phyloP scores from a whole-genome alignment of 2,113 vertebrate genomes.

The Danionella cerebrum region DNA sequence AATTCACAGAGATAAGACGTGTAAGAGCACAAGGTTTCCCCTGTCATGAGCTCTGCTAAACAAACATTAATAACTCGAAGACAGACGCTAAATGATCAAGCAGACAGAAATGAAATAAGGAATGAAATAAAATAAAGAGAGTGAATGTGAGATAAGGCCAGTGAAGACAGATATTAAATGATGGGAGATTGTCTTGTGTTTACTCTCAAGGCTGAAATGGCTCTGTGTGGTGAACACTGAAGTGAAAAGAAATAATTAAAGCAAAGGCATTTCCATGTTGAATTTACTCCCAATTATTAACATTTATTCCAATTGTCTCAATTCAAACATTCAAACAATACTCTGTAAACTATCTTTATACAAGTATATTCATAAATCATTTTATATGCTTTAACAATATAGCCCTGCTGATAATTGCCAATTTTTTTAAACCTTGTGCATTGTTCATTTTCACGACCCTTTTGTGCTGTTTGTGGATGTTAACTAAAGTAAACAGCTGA shows the following conservation, averaged over 20 bases:
- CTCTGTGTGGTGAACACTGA: not conserved
- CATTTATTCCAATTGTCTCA: too few species aligned
- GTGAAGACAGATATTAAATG: not conserved
- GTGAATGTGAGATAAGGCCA: not conserved
- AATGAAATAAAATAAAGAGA: constrained; percentile 13
- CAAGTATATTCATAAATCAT: too few species aligned
- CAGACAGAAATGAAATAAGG: constrained; percentile 7
- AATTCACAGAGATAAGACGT: not conserved
- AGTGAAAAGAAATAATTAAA: not conserved
- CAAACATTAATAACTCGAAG: constrained; percentile 2
- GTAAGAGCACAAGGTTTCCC: not conserved
- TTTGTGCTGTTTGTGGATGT: too few species aligned
- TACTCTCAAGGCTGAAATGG: not conserved
- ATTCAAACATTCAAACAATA: too few species aligned
- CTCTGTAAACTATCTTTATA: too few species aligned
- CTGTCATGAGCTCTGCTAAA: constrained; percentile 10
- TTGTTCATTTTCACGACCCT: too few species aligned
- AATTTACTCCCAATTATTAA: too few species aligned
- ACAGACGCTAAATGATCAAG: not conserved
- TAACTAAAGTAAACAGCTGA: too few species aligned
- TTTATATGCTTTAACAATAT: too few species aligned
- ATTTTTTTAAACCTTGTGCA: too few species aligned
- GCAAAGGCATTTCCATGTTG: not conserved
- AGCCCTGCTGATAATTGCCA: too few species aligned
- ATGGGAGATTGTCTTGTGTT: constrained; percentile 17